Percentiles rank a stretch among this genome's conserved stretches.
Evolutionary conservation across 2,888 invertebrate species (phyloP).

Genomic region (Drosophila paramelanica): DNA sequence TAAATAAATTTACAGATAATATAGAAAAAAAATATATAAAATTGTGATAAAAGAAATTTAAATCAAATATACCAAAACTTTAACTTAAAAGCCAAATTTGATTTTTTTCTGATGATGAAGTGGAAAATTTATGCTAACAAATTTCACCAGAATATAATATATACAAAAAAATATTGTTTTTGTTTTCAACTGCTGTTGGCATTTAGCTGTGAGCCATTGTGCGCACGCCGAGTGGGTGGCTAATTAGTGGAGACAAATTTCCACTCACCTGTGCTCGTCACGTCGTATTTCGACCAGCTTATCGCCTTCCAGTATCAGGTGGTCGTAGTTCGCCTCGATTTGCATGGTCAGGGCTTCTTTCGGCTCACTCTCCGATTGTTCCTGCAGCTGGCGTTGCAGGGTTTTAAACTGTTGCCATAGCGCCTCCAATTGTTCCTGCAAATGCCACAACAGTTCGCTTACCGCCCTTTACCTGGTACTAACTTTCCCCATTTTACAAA

Average conservation of each 20-base stretch:
- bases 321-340: constrained; percentile 84
- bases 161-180: no score
- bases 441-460: constrained; percentile 39
- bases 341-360: constrained; percentile 83
- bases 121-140: no score
- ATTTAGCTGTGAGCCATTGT: constrained; percentile 25
- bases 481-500: constrained; percentile 26
- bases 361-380: constrained; percentile 82
- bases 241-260: constrained; percentile 17
- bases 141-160: no score
- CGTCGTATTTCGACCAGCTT: constrained; percentile 82
- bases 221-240: constrained; percentile 6
- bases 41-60: no score
- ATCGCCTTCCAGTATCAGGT: constrained; percentile 83
- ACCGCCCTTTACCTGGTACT: background rate
- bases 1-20: no score
- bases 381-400: constrained; percentile 82
- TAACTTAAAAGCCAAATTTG: no score
- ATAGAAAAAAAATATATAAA: no score
- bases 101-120: no score
- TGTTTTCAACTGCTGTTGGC: no score
- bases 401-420: constrained; percentile 84
- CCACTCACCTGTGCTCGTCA: constrained; percentile 78
- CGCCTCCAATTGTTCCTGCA: constrained; percentile 78
- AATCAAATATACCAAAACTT: no score